These are phyloP conservation scores for Saguinus imperator DNA, from an alignment of 2,113 vertebrate species.

Conservation along the genomic window DNA sequence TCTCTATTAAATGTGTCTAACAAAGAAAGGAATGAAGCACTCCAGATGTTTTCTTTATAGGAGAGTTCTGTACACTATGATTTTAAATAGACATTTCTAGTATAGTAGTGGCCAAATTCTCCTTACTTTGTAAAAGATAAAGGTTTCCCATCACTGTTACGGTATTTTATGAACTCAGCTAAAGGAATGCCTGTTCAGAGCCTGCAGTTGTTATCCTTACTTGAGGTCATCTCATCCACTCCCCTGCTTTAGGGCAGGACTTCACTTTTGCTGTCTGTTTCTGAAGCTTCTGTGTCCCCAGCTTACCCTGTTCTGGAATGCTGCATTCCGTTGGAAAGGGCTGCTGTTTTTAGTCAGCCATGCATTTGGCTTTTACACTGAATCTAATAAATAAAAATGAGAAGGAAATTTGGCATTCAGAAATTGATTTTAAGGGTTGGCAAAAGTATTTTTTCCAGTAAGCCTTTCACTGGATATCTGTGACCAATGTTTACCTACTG, in stretches of 20 bases:
- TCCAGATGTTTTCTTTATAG: not conserved
- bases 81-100: slow-evolving; percentile 12
- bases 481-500: not conserved
- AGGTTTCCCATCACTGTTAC: not conserved
- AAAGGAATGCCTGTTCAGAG: not conserved
- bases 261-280: not conserved
- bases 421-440: not conserved
- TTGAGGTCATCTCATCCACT: not conserved
- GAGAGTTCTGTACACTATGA: not conserved
- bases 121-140: slow-evolving; percentile 26
- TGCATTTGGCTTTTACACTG: not conserved
- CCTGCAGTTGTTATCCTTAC: not conserved
- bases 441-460: slow-evolving; percentile 11
- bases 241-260: not conserved
- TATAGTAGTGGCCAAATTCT: not conserved
- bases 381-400: not conserved
- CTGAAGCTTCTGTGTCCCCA: not conserved
- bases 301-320: not conserved
- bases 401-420: slow-evolving; percentile 10
- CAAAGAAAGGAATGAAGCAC: not conserved
- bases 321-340: not conserved
- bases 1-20: not conserved
- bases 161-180: not conserved
- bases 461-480: slow-evolving; percentile 24
- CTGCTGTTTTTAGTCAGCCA: not conserved